Evolutionary conservation across 2,888 invertebrate species (phyloP).

Genomic region (Netelia inedita): DNA sequence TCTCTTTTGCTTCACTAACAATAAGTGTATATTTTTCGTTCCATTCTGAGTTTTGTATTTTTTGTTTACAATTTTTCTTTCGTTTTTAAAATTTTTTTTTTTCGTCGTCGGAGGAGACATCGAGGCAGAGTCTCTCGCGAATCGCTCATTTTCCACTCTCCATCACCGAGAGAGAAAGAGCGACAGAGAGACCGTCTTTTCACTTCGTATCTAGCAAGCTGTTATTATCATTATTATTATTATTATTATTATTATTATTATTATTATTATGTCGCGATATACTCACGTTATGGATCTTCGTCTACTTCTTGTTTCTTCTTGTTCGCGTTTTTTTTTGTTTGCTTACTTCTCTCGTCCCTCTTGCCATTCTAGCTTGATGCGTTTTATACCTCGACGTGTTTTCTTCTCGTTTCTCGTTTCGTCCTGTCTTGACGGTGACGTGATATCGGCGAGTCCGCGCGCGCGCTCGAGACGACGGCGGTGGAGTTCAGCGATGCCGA

Average conservation of each 20-base stretch:
- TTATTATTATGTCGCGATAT: conserved; percentile 54
- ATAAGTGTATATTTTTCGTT: conserved; percentile 17
- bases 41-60: background rate
- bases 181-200: conserved; percentile 4
- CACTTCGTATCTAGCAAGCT: conserved; percentile 9
- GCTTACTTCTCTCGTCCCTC: conserved; percentile 20
- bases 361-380: conserved; percentile 52
- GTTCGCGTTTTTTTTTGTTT: conserved; percentile 1
- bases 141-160: conserved; percentile 64
- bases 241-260: background rate
- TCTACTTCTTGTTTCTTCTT: conserved; percentile 35
- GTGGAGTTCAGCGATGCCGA: conserved; percentile 56
- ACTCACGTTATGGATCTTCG: conserved; percentile 44
- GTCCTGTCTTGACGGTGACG: conserved; percentile 63
- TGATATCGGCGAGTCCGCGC: conserved; percentile 11
- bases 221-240: conserved; percentile 36
- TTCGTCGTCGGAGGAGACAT: conserved; percentile 14
- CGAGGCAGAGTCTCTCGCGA: conserved; percentile 41
- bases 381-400: conserved; percentile 39
- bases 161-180: conserved; percentile 37
- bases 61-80: background rate
- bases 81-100: no score
- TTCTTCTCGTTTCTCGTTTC: conserved; percentile 34
- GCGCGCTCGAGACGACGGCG: conserved; percentile 47
- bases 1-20: background rate